Conservation (phyloP, 2,888 invertebrate genomes). For the Spilarctia lutea region DNA sequence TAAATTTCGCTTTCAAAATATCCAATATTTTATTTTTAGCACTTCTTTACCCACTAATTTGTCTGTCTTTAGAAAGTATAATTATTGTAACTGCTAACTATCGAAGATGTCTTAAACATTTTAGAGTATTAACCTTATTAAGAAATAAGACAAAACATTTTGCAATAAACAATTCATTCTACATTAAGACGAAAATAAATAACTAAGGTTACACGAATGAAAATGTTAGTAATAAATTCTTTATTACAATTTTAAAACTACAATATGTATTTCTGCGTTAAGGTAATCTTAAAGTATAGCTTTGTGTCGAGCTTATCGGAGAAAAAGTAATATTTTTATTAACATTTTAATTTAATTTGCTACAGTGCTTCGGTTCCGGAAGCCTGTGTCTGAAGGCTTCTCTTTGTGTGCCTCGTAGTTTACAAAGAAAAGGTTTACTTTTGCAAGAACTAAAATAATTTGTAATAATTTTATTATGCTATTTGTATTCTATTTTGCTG, state of each 20-base stretch:
- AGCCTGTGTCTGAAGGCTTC: slow-evolving; percentile 11
- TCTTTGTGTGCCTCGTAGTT: not conserved
- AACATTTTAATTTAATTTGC: slow-evolving; percentile 1
- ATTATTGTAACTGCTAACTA: too few species aligned
- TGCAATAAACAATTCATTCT: not conserved
- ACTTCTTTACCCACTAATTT: not conserved
- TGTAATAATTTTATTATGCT: not conserved
- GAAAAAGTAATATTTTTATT: not conserved
- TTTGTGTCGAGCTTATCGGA: not conserved
- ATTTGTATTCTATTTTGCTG: not conserved
- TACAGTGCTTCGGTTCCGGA: not conserved
- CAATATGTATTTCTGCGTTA: not conserved
- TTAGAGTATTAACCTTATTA: too few species aligned
- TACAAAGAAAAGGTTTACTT: not conserved
- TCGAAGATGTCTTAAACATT: too few species aligned
- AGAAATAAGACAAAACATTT: not conserved
- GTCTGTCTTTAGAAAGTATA: too few species aligned
- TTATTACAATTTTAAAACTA: not conserved
- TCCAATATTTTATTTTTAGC: not conserved
- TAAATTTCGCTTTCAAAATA: not conserved
- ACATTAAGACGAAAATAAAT: not conserved
- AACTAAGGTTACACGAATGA: not conserved
- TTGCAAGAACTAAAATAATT: not conserved
- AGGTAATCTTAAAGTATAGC: not conserved
- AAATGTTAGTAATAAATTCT: not conserved